These are phyloP conservation scores for Clistopyga incitator DNA, from an alignment of 2,888 invertebrate genomes.

Conservation along the genomic window DNA sequence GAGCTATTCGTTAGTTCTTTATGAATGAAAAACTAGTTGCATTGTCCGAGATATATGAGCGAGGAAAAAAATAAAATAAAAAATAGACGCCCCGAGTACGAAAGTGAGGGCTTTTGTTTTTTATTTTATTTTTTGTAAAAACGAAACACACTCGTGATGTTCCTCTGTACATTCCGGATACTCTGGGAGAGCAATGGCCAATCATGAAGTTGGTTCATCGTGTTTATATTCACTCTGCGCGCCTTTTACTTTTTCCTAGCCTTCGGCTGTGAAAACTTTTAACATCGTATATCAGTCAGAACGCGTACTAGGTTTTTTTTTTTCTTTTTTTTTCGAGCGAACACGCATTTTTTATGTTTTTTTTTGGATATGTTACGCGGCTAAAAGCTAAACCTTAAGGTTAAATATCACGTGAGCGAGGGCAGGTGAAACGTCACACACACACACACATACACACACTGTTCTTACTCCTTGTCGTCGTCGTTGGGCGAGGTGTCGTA, in stretches of 20 bases:
- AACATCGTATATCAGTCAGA: conserved; percentile 33
- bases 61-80: not conserved
- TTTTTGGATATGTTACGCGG: conserved; percentile 24
- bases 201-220: conserved; percentile 21
- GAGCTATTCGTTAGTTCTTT: conserved; percentile 7
- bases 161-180: not conserved
- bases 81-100: not conserved
- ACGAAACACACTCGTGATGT: not conserved
- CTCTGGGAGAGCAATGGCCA: not conserved
- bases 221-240: conserved; percentile 22
- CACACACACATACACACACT: no score
- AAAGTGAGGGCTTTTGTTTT: conserved; percentile 30
- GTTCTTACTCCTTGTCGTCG: no score
- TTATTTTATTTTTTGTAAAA: conserved; percentile 19
- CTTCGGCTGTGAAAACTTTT: conserved; percentile 36
- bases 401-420: not conserved
- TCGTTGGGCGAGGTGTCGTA: no score
- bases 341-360: no score
- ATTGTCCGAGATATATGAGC: conserved; percentile 16
- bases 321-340: not conserved
- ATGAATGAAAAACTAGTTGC: conserved; percentile 31
- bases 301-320: no score
- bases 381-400: not conserved
- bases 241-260: not conserved
- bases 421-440: no score